A percentile compares a stretch with the other conserved stretches of the same genome.
These are phyloP conservation scores for Cathartes aura DNA, from an alignment of 2,113 vertebrate species.

Conservation along the genomic window DNA sequence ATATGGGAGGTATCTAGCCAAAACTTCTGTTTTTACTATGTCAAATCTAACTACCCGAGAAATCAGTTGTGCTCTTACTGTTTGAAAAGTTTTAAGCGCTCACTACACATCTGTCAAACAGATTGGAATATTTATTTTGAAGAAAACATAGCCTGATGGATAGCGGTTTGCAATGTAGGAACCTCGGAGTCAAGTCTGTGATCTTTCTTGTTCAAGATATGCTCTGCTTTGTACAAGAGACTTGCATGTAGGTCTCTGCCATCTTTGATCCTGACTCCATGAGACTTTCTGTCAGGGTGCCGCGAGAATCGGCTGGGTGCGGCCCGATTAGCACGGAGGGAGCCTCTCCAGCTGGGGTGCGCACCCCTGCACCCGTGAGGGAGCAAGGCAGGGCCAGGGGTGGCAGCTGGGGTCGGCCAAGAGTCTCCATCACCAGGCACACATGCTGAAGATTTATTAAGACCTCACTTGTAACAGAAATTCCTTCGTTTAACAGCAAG, in stretches of 20 bases:
- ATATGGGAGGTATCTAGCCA: background rate
- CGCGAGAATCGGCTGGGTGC: rapidly evolving
- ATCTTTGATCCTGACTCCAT: background rate
- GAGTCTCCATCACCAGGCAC: background rate
- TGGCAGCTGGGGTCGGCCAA: background rate
- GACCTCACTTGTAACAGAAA: background rate
- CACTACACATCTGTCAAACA: background rate
- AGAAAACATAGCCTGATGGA: background rate
- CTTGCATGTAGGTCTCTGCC: background rate
- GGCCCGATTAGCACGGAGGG: background rate
- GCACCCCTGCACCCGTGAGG: rapidly evolving
- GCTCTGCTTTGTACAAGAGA: background rate
- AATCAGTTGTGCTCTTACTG: background rate
- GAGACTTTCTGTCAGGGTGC: background rate
- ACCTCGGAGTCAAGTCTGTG: background rate
- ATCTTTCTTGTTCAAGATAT: background rate
- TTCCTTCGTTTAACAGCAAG: background rate
- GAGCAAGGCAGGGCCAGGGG: background rate
- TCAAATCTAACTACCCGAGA: background rate
- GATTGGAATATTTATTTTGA: background rate
- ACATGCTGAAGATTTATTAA: background rate
- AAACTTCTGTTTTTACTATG: background rate
- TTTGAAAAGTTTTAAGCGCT: background rate
- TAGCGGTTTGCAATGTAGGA: background rate
- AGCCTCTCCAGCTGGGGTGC: rapidly evolving